Percentiles rank a stretch among this genome's conserved stretches.
These are phyloP conservation scores for Anguilla marmorata DNA, from an alignment of 2,797 vertebrate species.

Conservation along the genomic window DNA sequence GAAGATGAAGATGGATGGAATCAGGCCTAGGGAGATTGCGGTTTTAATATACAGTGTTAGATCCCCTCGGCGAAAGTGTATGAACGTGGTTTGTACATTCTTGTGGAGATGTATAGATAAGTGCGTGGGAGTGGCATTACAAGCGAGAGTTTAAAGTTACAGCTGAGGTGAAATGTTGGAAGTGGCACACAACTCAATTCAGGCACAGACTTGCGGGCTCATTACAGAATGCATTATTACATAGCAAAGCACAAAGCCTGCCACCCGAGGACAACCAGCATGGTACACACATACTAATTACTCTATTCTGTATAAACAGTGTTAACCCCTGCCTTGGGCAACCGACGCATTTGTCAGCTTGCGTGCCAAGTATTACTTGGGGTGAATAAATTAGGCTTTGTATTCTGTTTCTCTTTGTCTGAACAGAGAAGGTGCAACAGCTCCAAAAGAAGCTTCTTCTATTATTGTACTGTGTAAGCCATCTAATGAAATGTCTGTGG, in stretches of 20 bases:
- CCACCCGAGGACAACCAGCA: conserved; percentile 33
- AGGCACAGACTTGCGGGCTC: conserved; percentile 32
- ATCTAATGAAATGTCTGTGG: conserved; percentile 56
- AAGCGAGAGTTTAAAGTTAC: not conserved
- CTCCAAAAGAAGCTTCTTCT: conserved; percentile 53
- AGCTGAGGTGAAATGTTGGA: conserved; percentile 9
- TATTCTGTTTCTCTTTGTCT: conserved; percentile 50
- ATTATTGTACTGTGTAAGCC: conserved; percentile 55
- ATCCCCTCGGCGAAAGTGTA: not conserved
- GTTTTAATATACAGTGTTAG: not conserved
- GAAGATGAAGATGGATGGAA: conserved; percentile 20
- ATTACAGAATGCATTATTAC: conserved; percentile 37
- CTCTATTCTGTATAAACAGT: conserved; percentile 50
- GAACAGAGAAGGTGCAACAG: conserved; percentile 54
- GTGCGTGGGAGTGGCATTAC: too few relatives aligned
- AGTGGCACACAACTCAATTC: conserved; percentile 17
- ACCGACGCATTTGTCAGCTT: conserved; percentile 44
- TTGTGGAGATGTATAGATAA: not conserved
- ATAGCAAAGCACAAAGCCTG: conserved; percentile 12
- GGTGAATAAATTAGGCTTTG: conserved; percentile 42
- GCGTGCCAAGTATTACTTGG: conserved; percentile 46
- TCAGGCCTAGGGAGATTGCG: not conserved
- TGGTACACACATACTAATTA: conserved; percentile 44
- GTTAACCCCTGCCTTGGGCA: conserved; percentile 54
- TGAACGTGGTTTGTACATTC: not conserved